Evolutionary conservation across 2,888 invertebrate genomes (phyloP), one percentile per base, ranked within the genome.

Genomic region (Troglohyphantes excavatus): DNA sequence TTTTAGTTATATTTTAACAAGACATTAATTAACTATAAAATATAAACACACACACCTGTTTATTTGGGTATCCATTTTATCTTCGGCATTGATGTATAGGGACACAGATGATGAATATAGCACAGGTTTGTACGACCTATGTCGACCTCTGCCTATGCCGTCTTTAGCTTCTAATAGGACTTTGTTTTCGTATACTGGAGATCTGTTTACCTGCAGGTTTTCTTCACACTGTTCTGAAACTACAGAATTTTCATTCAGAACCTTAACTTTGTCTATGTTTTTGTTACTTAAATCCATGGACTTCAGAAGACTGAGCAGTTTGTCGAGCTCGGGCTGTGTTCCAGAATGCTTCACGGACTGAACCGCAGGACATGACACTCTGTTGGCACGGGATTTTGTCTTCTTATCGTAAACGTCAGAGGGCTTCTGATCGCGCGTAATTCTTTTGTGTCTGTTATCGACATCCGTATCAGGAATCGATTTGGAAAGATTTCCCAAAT

Each of bases 401-500:
- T 6, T 43, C 43, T 72, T 72, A 53, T 72, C 72, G 23, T n/a
- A 17, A 63, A 76, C 33, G 21, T 21, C 33, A 43, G 33, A 21
- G n/a, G 19, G 29, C 23, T 67, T 39, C 1, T 6, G 27, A 26
- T 43, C 26, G 2, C 67, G 59, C n/a, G 23, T 33, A 1, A 2
- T 39, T 6, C 46, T 23, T 26, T 68, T 81, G 53, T 68, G 53
- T 61, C 23, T 23, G 61, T 33, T 82, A 61, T 70, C 82, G 61
- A 26, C 23, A 23, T 65, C 17, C 17, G 21, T 65, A 43, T 78
- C 65, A 9, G 29, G 26, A 61, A 39, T 61, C 17, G 72, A 70
- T 70, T 86, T 86, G 0, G 84, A 67, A 9, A 84, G 84, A 75
- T 75, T 84, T 5, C 73, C 73, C 13, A 83, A 65, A 29, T 73